These are phyloP conservation scores for Sciaenops ocellatus DNA, from an alignment of 2,797 vertebrate species.

Conservation along the genomic window DNA sequence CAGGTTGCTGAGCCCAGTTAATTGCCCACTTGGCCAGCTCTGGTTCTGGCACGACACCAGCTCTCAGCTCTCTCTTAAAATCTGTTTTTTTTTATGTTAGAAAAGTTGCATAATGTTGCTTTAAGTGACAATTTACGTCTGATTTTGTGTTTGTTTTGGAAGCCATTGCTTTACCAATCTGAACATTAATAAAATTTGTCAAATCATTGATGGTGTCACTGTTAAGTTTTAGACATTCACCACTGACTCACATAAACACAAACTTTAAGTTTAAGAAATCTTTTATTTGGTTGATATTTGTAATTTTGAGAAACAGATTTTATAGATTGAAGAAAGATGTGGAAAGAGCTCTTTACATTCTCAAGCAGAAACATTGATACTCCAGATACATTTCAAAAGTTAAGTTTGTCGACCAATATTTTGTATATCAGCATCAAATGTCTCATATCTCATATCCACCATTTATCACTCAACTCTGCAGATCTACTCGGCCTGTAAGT, in stretches of 20 bases:
- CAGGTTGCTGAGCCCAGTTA: no score
- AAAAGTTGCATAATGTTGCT: no score
- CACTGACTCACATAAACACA: background rate
- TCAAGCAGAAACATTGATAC: background rate
- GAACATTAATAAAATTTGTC: background rate
- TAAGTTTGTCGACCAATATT: background rate
- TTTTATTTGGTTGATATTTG: conserved; percentile 55
- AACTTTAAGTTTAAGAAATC: background rate
- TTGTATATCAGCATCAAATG: background rate
- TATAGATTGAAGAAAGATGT: conserved; percentile 1
- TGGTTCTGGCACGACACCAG: no score
- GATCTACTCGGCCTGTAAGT: background rate
- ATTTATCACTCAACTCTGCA: background rate
- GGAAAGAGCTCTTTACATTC: background rate
- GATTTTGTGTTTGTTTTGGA: no score
- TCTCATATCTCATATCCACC: background rate
- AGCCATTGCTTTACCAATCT: background rate
- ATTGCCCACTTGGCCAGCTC: no score
- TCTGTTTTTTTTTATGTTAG: no score
- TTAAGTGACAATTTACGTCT: no score
- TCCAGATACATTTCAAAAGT: background rate
- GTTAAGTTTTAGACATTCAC: background rate
- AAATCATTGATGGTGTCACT: background rate
- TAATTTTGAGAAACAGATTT: background rate
- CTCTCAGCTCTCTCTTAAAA: no score